Evolutionary conservation across 2,888 invertebrate species (phyloP).

Genomic region (Erebia aethiops): DNA sequence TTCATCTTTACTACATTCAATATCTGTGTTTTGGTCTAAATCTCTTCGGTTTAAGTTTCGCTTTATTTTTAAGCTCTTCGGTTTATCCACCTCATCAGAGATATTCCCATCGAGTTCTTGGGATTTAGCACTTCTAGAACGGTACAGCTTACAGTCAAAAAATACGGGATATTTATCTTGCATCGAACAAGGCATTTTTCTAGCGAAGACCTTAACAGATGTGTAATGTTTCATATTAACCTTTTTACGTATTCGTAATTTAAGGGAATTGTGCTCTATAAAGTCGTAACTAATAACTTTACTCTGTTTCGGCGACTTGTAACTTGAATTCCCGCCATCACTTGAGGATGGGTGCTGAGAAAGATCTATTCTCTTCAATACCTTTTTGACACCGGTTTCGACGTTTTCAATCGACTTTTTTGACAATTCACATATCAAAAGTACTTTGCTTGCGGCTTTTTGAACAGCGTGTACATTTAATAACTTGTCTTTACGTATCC

Average conservation of each 20-base stretch:
- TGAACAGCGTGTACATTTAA: conserved; percentile 68
- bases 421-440: conserved; percentile 74
- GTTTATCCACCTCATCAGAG: not conserved
- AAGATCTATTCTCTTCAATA: conserved; percentile 55
- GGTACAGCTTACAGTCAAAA: conserved; percentile 65
- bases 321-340: conserved; percentile 50
- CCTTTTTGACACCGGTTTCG: conserved; percentile 64
- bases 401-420: conserved; percentile 76
- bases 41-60: not conserved
- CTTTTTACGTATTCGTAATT: conserved; percentile 61
- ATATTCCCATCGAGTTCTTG: not conserved
- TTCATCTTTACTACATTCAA: conserved; percentile 7
- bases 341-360: conserved; percentile 48
- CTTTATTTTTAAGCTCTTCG: not conserved
- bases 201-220: conserved; percentile 63
- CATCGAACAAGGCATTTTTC: conserved; percentile 53
- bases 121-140: conserved; percentile 44
- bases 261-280: conserved; percentile 56
- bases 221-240: conserved; percentile 64
- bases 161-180: conserved; percentile 67
- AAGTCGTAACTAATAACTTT: conserved; percentile 47
- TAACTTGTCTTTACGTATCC: conserved; percentile 64
- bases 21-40: not conserved
- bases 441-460: conserved; percentile 71
- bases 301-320: conserved; percentile 24